Base-by-base conservation (phyloP, 2,113 vertebrate species). In the Suncus etruscus region DNA sequence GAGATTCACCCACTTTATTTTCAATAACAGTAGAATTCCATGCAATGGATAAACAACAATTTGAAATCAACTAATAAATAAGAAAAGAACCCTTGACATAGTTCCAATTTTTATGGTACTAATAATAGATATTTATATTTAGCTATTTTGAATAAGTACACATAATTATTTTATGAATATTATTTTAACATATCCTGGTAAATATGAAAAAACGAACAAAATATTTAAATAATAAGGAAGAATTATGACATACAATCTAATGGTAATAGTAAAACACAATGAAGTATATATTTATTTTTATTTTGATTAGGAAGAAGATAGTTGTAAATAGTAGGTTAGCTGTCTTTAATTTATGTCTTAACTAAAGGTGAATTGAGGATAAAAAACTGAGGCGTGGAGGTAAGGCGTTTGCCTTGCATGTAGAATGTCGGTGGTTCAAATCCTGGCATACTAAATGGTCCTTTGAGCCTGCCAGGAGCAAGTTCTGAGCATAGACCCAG, bases 31-130 rank as follows among this genome's bases (percentile, higher is more conserved):
- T n/a, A 79, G 54, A 74, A 69, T 47, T 69, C 24, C 10, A 39
- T 72, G 15, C 8, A 29, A 51, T 10, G 15, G 6, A n/a, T 51
- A 31, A 45, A 79, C 5, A 2, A 76, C 12, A 70, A 45, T 63
- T 32, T 73, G 15, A 80, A 31, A 76, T 24, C 9, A 47, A 24
- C 22, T 87, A 9, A 85, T 12, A 27, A 89, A 29, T 74, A 73
- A 61, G 6, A 39, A 63, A 77, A 5, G 14, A 79, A 47, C 29
- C 4, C 73, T 51, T 69, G 32, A 24, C 7, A 25, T 83, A 51
- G 25, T 86, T 86, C 45, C 63, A 4, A 15, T 15, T 66, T 83
- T 90, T 73, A 89, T 72, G 83, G 65, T 69, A 77, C 39, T 25
- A 68, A 47, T 45, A 89, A 29, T 29, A 80, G 31, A 8, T 69